A percentile compares a stretch with the other conserved stretches of the same genome.
These are phyloP conservation scores for Eretmocerus hayati DNA, from an alignment of 2,888 invertebrate species.

Conservation along the genomic window DNA sequence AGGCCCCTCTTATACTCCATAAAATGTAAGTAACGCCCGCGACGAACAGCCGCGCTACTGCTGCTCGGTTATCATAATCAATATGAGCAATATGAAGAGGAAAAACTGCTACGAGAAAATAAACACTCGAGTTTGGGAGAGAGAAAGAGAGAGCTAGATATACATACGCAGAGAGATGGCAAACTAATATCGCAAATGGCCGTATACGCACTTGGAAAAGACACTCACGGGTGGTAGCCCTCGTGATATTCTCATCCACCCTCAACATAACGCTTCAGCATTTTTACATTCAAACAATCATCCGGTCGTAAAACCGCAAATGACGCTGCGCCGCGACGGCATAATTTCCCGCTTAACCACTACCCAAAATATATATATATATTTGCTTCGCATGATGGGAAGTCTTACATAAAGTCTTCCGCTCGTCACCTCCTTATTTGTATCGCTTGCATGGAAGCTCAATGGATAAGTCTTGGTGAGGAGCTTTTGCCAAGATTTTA, in stretches of 20 bases:
- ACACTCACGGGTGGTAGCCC: background rate
- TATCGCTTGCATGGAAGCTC: conserved; percentile 30
- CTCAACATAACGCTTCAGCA: too few species aligned
- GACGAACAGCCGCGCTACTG: too few species aligned
- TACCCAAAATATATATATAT: conserved; percentile 18
- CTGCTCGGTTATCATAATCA: too few species aligned
- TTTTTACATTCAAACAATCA: conserved; percentile 19
- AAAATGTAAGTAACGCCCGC: too few species aligned
- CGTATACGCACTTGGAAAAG: background rate
- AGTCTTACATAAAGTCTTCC: too few species aligned
- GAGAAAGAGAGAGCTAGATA: background rate
- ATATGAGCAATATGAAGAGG: too few species aligned
- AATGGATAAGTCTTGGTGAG: too few species aligned
- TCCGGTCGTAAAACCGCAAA: conserved; percentile 20
- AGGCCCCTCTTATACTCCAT: too few species aligned
- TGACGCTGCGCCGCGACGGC: conserved; percentile 9
- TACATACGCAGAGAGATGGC: background rate
- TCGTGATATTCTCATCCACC: too few species aligned
- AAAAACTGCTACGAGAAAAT: too few species aligned
- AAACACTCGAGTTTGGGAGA: too few species aligned
- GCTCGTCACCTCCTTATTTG: conserved; percentile 31
- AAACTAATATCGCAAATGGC: conserved; percentile 20
- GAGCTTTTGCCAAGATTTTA: conserved; percentile 32
- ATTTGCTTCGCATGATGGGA: conserved; percentile 17
- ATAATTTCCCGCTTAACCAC: conserved; percentile 19